phyloP scores from a whole-genome alignment of 2,888 invertebrate genomes.

The Leucania comma region DNA sequence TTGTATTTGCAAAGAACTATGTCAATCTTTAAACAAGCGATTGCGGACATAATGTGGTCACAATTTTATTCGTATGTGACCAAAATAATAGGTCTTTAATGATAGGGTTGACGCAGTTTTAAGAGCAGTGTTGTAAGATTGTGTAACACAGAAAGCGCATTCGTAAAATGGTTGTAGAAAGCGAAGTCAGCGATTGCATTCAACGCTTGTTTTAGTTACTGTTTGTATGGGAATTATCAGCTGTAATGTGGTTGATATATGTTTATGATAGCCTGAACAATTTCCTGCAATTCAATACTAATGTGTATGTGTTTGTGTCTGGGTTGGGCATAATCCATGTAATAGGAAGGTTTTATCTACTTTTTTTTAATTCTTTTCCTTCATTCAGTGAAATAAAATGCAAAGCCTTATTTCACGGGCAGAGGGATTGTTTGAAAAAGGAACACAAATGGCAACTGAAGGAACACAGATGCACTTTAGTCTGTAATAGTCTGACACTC shows the following conservation, averaged over 20 bases:
- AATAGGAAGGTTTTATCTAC: not conserved
- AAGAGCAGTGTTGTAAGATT: slow-evolving; percentile 69
- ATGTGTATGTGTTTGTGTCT: not conserved
- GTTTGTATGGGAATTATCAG: slow-evolving; percentile 47
- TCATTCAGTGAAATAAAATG: no score
- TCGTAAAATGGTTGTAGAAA: slow-evolving; percentile 72
- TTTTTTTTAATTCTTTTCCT: no score
- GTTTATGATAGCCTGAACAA: slow-evolving; percentile 13
- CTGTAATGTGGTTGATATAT: slow-evolving; percentile 26
- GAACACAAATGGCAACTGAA: no score
- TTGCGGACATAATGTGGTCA: slow-evolving; percentile 44
- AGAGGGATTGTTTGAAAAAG: no score
- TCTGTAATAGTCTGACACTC: no score
- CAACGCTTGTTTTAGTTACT: slow-evolving; percentile 43
- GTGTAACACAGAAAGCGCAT: slow-evolving; percentile 76
- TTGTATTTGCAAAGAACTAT: slow-evolving; percentile 11
- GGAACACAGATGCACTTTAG: no score
- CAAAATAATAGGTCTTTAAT: slow-evolving; percentile 75
- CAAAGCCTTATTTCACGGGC: no score
- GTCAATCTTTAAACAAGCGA: slow-evolving; percentile 19
- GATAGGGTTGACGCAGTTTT: slow-evolving; percentile 68
- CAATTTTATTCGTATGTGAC: slow-evolving; percentile 61
- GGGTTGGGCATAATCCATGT: not conserved
- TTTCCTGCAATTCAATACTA: slow-evolving; percentile 39
- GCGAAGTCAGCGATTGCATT: slow-evolving; percentile 64